phyloP scores from a whole-genome alignment of 2,797 vertebrate genomes.

The Dryobates pubescens region DNA sequence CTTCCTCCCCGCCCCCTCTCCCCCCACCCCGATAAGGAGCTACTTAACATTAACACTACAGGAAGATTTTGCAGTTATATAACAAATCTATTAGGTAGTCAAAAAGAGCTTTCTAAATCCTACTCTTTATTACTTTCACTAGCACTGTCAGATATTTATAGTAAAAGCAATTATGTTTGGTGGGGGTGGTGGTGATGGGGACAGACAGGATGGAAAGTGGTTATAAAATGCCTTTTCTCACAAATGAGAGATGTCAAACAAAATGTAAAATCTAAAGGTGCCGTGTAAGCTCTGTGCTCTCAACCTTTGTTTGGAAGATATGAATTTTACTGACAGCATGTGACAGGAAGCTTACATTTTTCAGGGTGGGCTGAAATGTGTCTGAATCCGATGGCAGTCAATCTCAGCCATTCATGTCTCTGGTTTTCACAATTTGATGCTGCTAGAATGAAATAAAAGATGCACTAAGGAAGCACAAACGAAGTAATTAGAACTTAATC shows the following conservation, averaged over 20 bases:
- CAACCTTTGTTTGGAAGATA: slow-evolving; percentile 34
- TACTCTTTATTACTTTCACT: slow-evolving; percentile 29
- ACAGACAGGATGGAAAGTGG: slow-evolving; percentile 37
- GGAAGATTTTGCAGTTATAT: not conserved
- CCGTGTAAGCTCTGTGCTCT: slow-evolving; percentile 28
- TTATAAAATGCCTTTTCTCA: slow-evolving; percentile 35
- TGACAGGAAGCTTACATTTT: slow-evolving; percentile 44
- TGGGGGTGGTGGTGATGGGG: slow-evolving; percentile 43
- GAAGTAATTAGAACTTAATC: slow-evolving; percentile 57
- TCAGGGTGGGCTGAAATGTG: slow-evolving; percentile 40
- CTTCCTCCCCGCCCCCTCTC: not conserved
- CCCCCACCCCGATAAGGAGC: not conserved
- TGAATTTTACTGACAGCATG: slow-evolving; percentile 31
- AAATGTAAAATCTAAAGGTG: slow-evolving; percentile 54
- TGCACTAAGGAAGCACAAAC: not conserved
- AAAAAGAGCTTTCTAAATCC: slow-evolving; percentile 28
- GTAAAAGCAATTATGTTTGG: slow-evolving; percentile 55
- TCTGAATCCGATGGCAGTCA: slow-evolving; percentile 27
- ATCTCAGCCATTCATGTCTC: slow-evolving; percentile 36
- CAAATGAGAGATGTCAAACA: slow-evolving; percentile 56
- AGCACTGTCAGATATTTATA: slow-evolving; percentile 53
- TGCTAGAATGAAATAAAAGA: slow-evolving; percentile 8
- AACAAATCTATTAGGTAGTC: slow-evolving; percentile 23
- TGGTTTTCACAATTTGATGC: slow-evolving; percentile 9
- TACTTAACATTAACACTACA: not conserved